Conservation (phyloP, 1,140 invertebrate species). For the Leptinotarsa lineolata region DNA sequence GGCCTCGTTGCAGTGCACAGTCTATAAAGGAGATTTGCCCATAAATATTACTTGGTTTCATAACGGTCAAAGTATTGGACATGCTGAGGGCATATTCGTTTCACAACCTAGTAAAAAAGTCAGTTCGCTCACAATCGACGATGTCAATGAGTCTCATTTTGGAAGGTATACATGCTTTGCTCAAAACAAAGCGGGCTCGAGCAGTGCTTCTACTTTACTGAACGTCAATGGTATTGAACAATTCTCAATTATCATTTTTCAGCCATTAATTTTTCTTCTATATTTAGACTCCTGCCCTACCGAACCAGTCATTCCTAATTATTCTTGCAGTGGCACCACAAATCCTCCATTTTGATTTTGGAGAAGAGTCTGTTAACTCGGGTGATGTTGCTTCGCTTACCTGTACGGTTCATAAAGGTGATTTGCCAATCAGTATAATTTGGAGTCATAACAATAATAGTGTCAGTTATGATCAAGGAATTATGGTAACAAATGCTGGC, state of each 20-base stretch:
- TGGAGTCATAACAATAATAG: conserved; percentile 58
- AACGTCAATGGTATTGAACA: conserved; percentile 65
- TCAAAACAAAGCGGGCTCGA: conserved; percentile 64
- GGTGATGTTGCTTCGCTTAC: conserved; percentile 66
- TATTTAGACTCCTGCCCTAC: background rate
- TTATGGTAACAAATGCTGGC: conserved; percentile 74
- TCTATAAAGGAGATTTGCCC: conserved; percentile 70
- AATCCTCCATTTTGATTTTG: conserved; percentile 69
- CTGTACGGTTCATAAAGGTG: conserved; percentile 69
- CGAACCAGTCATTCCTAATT: background rate
- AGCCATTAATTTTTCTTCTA: background rate
- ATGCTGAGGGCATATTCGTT: conserved; percentile 43
- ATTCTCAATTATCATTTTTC: background rate
- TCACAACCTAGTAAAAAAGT: conserved; percentile 44
- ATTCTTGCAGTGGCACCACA: conserved; percentile 65
- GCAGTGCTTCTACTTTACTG: conserved; percentile 65
- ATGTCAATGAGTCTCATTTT: conserved; percentile 62
- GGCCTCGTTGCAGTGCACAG: conserved; percentile 64
- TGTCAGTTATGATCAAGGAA: conserved; percentile 66
- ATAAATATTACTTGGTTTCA: conserved; percentile 67
- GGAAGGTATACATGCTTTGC: conserved; percentile 70
- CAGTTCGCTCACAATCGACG: conserved; percentile 62
- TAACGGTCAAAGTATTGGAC: conserved; percentile 57
- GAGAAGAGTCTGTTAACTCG: conserved; percentile 67
- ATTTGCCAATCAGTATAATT: conserved; percentile 66